These are phyloP conservation scores for Hepsetus odoe DNA, from an alignment of 2,113 vertebrate genomes.

Conservation along the genomic window DNA sequence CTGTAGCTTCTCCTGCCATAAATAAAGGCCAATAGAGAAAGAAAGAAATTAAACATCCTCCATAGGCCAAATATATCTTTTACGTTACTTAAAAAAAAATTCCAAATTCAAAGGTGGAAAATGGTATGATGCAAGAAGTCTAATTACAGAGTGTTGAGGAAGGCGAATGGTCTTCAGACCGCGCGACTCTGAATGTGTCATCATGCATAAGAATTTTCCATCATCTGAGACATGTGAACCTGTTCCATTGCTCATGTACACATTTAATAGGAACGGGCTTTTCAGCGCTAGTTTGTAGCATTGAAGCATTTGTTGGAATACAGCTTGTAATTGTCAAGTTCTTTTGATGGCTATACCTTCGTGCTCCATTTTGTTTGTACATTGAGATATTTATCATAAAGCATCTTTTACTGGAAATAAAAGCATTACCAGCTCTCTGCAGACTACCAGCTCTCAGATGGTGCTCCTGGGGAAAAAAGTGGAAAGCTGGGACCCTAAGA, in stretches of 20 bases:
- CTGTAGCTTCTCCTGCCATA: neutral
- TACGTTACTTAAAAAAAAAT: neutral
- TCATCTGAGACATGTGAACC: slow-evolving; percentile 17
- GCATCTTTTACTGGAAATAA: too few species aligned
- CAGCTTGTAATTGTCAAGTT: too few species aligned
- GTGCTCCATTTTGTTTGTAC: too few species aligned
- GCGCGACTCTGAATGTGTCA: neutral
- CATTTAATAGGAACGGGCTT: neutral
- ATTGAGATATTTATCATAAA: too few species aligned
- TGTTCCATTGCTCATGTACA: slow-evolving; percentile 5
- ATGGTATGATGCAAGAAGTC: neutral
- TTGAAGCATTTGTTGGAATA: too few species aligned
- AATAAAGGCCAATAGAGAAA: neutral
- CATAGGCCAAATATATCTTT: neutral
- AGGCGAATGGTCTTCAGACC: slow-evolving; percentile 5
- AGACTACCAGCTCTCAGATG: too few species aligned
- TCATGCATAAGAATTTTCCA: slow-evolving; percentile 29
- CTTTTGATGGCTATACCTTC: neutral
- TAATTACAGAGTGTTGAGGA: slow-evolving; percentile 7
- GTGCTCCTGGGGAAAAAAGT: too few species aligned
- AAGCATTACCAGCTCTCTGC: too few species aligned
- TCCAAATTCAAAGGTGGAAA: slow-evolving; percentile 2
- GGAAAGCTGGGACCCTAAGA: too few species aligned
- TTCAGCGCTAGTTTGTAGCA: too few species aligned
- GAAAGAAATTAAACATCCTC: too few species aligned